Evolutionary conservation across 2,797 vertebrate genomes (phyloP).

Genomic region (Coracias cyanogaster): DNA sequence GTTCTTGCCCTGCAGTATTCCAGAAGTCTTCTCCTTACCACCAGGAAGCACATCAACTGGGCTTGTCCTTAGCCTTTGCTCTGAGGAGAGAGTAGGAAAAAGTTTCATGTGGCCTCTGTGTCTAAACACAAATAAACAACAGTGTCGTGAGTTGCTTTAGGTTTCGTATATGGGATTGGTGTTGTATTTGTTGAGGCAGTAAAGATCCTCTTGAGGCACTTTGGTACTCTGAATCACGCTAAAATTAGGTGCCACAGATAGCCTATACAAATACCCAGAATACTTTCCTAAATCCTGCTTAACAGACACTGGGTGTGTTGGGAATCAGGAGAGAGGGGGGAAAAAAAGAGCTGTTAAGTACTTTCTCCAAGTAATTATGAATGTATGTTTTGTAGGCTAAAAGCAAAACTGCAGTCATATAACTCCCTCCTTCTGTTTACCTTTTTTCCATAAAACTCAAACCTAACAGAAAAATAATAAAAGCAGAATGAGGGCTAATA

Average conservation of each 20-base stretch:
- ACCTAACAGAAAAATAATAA: neutral
- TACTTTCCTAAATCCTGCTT: neutral
- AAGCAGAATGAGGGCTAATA: neutral
- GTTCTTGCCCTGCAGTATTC: neutral
- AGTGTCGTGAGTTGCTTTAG: neutral
- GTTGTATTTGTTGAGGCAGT: neutral
- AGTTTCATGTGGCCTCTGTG: neutral
- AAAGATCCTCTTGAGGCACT: neutral
- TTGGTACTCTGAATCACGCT: neutral
- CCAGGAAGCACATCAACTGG: neutral
- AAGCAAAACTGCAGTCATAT: neutral
- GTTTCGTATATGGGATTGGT: neutral
- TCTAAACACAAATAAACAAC: neutral
- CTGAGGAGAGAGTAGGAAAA: neutral
- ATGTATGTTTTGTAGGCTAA: neutral
- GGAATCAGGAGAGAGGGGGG: neutral
- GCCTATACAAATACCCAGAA: neutral
- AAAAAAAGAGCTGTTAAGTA: neutral
- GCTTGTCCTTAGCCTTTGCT: neutral
- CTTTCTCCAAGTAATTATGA: neutral
- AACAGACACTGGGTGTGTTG: neutral
- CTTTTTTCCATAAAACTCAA: neutral
- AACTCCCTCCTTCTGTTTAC: neutral
- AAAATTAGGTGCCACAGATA: neutral
- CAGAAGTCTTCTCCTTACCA: neutral